Evolutionary conservation across 2,797 vertebrate species (phyloP).

Genomic region (Coendou prehensilis): DNA sequence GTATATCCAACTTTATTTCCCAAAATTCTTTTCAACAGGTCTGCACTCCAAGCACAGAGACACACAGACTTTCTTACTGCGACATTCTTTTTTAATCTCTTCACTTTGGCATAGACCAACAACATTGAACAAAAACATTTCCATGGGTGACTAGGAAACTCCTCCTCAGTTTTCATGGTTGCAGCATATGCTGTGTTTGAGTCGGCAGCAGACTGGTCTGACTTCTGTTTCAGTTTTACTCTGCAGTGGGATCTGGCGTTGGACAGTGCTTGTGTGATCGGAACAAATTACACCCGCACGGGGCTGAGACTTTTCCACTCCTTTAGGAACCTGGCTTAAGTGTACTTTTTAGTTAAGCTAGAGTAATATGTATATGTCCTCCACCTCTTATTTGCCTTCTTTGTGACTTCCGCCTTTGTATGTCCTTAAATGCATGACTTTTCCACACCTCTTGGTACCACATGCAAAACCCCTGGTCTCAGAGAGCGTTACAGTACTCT

Average conservation of each 20-base stretch:
- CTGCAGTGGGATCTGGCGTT: not conserved
- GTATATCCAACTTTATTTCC: not conserved
- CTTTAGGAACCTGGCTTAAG: not conserved
- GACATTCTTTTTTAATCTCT: not conserved
- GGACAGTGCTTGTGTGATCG: not conserved
- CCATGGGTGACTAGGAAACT: not conserved
- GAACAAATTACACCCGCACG: not conserved
- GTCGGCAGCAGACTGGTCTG: not conserved
- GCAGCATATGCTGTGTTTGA: not conserved
- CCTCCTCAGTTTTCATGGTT: not conserved
- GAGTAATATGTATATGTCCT: not conserved
- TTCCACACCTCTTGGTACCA: not conserved
- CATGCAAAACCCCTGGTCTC: not conserved
- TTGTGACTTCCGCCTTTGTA: not conserved
- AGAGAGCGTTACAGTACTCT: not conserved
- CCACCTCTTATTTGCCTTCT: not conserved
- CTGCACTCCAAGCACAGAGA: not conserved
- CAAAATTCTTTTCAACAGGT: not conserved
- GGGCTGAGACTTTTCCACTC: not conserved
- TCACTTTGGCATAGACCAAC: not conserved
- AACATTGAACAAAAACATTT: not conserved
- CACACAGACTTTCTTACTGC: not conserved
- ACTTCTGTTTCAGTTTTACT: slow-evolving; percentile 1
- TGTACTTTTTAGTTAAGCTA: not conserved
- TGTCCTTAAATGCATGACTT: not conserved